Conservation (phyloP, 2,888 invertebrate species). For the Drosophila paramelanica region DNA sequence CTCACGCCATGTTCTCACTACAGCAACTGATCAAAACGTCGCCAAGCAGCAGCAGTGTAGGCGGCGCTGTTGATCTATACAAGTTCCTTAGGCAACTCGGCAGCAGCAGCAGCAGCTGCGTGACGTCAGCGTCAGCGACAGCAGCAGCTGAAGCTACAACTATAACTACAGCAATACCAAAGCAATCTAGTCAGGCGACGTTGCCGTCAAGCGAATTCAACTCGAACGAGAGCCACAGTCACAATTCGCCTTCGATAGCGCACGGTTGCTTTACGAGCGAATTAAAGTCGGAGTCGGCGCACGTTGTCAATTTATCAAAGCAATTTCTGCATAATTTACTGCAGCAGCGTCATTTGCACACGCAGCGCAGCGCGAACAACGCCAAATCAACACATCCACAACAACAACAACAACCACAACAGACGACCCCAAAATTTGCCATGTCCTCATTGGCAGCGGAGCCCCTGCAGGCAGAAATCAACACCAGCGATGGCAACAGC, state of each 20-base stretch:
- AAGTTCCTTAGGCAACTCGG: conserved; percentile 63
- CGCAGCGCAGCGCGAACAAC: conserved; percentile 45
- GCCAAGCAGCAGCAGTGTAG: conserved; percentile 41
- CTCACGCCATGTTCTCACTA: conserved; percentile 73
- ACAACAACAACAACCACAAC: conserved; percentile 65
- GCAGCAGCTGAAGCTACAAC: conserved; percentile 47
- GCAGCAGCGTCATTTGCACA: conserved; percentile 75
- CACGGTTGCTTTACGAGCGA: conserved; percentile 66
- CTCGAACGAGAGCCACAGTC: conserved; percentile 68
- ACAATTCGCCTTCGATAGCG: conserved; percentile 69
- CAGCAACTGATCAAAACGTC: conserved; percentile 81
- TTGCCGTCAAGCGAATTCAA: conserved; percentile 53
- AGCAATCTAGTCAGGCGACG: conserved; percentile 69
- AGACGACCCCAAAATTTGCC: conserved; percentile 76
- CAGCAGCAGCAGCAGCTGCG: conserved; percentile 38
- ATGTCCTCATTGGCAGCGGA: conserved; percentile 83
- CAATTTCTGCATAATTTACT: conserved; percentile 50
- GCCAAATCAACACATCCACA: conserved; percentile 49
- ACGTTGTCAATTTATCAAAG: conserved; percentile 41
- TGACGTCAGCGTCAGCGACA: conserved; percentile 49
- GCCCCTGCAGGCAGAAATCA: conserved; percentile 67
- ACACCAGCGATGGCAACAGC: conserved; percentile 31
- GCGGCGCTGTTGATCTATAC: conserved; percentile 61
- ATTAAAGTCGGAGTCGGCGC: conserved; percentile 65
- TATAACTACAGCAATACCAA: conserved; percentile 46